Conservation (phyloP, 2,113 vertebrate species). For the Tachycineta bicolor region DNA sequence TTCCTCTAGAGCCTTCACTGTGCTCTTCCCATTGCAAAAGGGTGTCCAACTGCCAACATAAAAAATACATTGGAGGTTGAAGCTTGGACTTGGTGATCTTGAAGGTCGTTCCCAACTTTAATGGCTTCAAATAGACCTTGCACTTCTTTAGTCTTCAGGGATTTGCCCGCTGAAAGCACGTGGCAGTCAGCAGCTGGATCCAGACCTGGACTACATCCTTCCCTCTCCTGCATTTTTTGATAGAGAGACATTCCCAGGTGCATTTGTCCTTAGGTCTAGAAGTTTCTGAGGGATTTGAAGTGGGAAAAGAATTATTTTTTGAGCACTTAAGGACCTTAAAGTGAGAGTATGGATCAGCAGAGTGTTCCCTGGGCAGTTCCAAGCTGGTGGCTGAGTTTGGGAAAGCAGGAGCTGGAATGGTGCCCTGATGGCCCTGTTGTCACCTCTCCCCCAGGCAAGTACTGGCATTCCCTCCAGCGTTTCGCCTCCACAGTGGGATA, state of each 20-base stretch:
- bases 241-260: rapidly evolving
- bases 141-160: not conserved
- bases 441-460: constrained; percentile 82
- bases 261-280: not conserved
- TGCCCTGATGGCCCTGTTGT: not conserved
- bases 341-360: not conserved
- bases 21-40: not conserved
- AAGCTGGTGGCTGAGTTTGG: rapidly evolving
- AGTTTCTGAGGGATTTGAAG: not conserved
- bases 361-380: not conserved
- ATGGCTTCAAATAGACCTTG: not conserved
- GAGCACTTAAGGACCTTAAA: not conserved
- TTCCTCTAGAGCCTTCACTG: not conserved
- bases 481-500: constrained; percentile 81
- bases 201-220: not conserved
- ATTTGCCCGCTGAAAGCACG: not conserved
- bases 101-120: not conserved
- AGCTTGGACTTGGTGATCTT: not conserved
- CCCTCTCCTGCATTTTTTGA: not conserved
- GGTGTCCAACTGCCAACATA: not conserved
- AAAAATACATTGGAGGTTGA: not conserved
- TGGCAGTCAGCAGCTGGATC: not conserved
- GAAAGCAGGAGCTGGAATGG: rapidly evolving
- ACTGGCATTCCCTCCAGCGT: constrained; percentile 91
- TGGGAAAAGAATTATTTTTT: not conserved